Conservation (phyloP, 2,888 invertebrate genomes). For the Sylvicola cinctus region DNA sequence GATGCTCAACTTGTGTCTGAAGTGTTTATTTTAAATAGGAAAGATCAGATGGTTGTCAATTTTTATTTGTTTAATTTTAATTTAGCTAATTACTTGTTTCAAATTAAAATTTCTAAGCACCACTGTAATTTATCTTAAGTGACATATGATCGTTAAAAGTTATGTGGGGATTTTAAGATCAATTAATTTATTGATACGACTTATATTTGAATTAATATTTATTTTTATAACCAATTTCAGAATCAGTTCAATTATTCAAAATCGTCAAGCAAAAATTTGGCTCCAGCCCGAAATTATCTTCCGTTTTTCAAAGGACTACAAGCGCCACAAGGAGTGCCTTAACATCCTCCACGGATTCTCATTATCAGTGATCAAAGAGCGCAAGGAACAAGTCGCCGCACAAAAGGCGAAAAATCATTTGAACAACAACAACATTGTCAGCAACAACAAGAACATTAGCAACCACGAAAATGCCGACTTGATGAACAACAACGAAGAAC, state of each 20-base stretch:
- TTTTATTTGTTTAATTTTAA: no score
- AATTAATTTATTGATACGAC: slow-evolving; percentile 1
- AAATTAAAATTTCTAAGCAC: no score
- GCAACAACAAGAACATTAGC: slow-evolving; percentile 3
- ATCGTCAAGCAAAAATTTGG: slow-evolving; percentile 37
- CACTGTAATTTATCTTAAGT: no score
- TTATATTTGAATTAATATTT: not conserved
- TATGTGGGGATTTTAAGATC: no score
- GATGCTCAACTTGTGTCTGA: no score
- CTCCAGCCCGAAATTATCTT: slow-evolving; percentile 38
- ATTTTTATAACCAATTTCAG: slow-evolving; percentile 14
- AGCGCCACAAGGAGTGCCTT: slow-evolving; percentile 28
- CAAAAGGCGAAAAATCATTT: slow-evolving; percentile 13
- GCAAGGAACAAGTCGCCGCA: slow-evolving; percentile 20
- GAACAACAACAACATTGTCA: slow-evolving; percentile 8
- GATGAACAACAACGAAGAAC: not conserved
- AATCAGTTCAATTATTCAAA: slow-evolving; percentile 30
- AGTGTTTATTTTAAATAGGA: no score
- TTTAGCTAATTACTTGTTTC: no score
- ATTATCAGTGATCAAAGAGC: slow-evolving; percentile 28
- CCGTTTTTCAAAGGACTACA: slow-evolving; percentile 30
- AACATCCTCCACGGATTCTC: slow-evolving; percentile 28
- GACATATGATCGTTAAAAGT: no score
- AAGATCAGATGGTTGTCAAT: no score
- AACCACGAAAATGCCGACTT: slow-evolving; percentile 3